Evolutionary conservation across 2,797 vertebrate genomes (phyloP).

Genomic region (Sebastes kiyomatsui): DNA sequence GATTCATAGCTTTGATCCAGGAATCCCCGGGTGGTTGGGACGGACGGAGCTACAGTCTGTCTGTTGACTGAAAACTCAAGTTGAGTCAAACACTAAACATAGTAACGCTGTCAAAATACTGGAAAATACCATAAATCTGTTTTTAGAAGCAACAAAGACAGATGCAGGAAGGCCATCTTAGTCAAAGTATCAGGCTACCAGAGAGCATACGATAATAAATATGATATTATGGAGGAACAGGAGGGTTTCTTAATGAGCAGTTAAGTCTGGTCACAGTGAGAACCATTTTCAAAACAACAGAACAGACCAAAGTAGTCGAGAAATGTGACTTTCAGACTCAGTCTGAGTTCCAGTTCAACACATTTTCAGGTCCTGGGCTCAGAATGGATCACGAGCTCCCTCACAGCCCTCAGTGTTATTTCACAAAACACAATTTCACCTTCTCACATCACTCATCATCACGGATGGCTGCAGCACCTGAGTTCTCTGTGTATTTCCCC

Average conservation of each 20-base stretch:
- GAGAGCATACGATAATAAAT: neutral
- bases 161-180: neutral
- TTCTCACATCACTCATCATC: neutral
- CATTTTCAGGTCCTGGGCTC: neutral
- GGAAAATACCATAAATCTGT: neutral
- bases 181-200: neutral
- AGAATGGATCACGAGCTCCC: neutral
- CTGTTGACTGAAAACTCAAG: conserved; percentile 20
- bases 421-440: conserved; percentile 12
- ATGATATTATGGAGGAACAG: neutral
- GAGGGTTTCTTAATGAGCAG: neutral
- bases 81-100: conserved; percentile 25
- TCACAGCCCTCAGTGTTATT: conserved; percentile 2
- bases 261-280: neutral
- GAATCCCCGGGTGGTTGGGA: conserved; percentile 40
- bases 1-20: conserved; percentile 52
- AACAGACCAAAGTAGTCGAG: neutral
- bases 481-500: neutral
- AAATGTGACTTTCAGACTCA: neutral
- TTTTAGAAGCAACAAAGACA: neutral
- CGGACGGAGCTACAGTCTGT: conserved; percentile 16
- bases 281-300: neutral
- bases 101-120: neutral
- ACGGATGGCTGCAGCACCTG: neutral
- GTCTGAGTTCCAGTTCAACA: neutral